phyloP scores from a whole-genome alignment of 23 tunicate species.

The Styela clava region DNA sequence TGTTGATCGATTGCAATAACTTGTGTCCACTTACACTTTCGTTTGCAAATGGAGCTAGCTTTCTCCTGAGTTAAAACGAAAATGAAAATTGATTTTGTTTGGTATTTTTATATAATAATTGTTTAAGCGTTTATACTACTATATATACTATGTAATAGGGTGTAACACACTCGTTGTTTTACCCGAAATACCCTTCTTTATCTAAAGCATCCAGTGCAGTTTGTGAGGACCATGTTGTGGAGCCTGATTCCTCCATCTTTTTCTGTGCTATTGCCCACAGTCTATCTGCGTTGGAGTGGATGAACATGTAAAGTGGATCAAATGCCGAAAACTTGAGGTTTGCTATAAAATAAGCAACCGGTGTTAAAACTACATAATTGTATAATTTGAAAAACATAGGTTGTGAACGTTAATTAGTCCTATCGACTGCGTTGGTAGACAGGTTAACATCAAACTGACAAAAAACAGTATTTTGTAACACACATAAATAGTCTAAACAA shows the following conservation, averaged over 20 bases:
- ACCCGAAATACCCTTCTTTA: slow-evolving; percentile 23
- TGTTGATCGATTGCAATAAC: slow-evolving; percentile 4
- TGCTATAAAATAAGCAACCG: background rate
- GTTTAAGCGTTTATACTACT: too few species aligned
- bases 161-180: background rate
- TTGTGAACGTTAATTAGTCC: too few species aligned
- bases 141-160: too few species aligned
- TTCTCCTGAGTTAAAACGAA: too few species aligned
- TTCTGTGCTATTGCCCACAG: slow-evolving; percentile 26
- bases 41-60: background rate
- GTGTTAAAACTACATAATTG: background rate
- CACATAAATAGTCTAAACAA: too few species aligned
- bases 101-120: too few species aligned
- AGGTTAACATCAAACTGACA: too few species aligned
- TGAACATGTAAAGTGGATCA: slow-evolving; percentile 24
- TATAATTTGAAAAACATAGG: background rate
- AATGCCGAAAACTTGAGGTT: slow-evolving; percentile 10
- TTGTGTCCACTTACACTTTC: background rate
- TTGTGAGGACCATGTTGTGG: slow-evolving; percentile 22
- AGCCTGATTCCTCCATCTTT: background rate
- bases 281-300: slow-evolving; percentile 17
- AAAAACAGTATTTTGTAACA: too few species aligned
- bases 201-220: slow-evolving; percentile 24
- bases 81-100: too few species aligned
- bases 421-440: too few species aligned